Evolutionary conservation across 2,113 vertebrate genomes (phyloP), one percentile per base, ranked within the genome.

Genomic region (Nothocercus julius): DNA sequence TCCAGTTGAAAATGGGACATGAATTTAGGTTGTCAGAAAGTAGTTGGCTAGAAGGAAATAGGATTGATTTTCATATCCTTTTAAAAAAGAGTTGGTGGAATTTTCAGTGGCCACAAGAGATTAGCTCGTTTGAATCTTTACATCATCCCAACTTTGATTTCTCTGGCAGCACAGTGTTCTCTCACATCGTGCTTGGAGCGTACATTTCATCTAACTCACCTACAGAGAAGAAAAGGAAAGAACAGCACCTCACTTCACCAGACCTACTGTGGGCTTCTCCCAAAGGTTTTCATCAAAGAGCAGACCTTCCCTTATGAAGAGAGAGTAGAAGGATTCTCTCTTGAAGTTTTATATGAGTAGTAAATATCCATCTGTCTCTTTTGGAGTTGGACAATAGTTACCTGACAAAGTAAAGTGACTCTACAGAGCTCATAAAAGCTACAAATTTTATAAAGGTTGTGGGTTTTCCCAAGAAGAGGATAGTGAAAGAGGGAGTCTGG

Each of bases 241-340:
- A 79, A 4, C 16, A 5, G 1, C 10, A 20, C 67, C 42, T 45
- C 0, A 0, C 38, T 76, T 34, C 40, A 18, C 42, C 51, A 10
- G 13, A 8, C 13, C 27, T 53, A 7, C 59, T 64, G 24, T 24
- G 70, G 85, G 16, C 38, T 76, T 82, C 69, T 66, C 40, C 49
- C 30, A 36, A 30, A 72, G 9, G 3, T 54, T 91, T 87, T 24
- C 32, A 53, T 53, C 47, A 73, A 73, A 42, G 44, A 73, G 27
- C 28, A 82, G 44, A 11, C 63, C 72, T 82, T 53, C 38, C 40
- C 25, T 5, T 4, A 12, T 14, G 53, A 42, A 76, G 73, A 10
- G 2, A 53, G 6, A 2, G 21, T 21, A 75, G 34, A 54, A 45
- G 4, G 22, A 5, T 49, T 79, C 53, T 66, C 36, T 7, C n/a